Evolutionary conservation across 2,797 vertebrate genomes (phyloP), one percentile per base, ranked within the genome.

Genomic region (Arctocebus calabarensis): DNA sequence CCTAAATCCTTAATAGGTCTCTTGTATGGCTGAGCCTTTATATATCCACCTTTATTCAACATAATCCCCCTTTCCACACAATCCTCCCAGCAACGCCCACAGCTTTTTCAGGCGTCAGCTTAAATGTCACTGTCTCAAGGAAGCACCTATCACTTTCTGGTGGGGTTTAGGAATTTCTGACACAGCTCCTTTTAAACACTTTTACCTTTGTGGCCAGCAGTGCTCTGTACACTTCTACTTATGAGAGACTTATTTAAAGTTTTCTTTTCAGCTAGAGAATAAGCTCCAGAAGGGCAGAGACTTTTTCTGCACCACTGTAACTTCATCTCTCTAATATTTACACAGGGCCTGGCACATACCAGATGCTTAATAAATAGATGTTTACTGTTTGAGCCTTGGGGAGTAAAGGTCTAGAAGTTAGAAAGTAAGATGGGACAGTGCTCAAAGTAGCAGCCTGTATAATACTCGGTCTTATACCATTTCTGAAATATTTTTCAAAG

Each of bases 1-100:
- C 64, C 43, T 43, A 34, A 70, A 40, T 10, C 52, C 52, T 84
- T 79, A 48, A 23, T 7, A 6, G 71, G 81, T 17, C 40, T 71
- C 23, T 10, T 17, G 37, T 2, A 20, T 13, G 52, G 74, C 37
- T 29, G 70, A 57, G 48, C 19, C 61, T 64, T 85, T 70, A 29
- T 0, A 57, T 1, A 57, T 1, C 32, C 7, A 6, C 16, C 77
- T 73, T 37, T 29, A 29, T n/a, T 78, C 78, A 66, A 43, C 34
- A 68, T 6, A 59, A 78, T 4, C 16, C 5, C n/a, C 0, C 20
- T 7, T 43, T 5, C 74, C 0, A 11, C 17, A 17, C 10, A 4
- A 27, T 37, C 40, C 10, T 7, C 25, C 84, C 6, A 64, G 55
- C 9, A 78, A 23, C 14, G 16, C 19, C 34, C 19, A 62, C 20